Percentiles rank a stretch among this genome's conserved stretches.
phyloP scores from a whole-genome alignment of 92 coral and sea anemone species.

The Heliopora coerulea region DNA sequence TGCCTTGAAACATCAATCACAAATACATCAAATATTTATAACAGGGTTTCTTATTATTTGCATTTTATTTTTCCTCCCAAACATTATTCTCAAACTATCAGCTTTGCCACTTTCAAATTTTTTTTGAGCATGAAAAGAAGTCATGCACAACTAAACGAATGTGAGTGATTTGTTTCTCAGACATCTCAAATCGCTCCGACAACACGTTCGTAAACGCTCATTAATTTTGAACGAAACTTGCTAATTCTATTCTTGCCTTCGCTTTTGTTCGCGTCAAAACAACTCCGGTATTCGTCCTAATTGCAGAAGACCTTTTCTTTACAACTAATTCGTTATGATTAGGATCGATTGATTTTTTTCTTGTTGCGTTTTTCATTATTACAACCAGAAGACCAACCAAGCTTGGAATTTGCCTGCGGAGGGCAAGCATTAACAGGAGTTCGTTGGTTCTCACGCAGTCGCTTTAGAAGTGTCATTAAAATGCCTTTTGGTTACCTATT shows the following conservation, averaged over 20 bases:
- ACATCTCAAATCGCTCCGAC: background rate
- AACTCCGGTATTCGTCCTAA: conserved; percentile 15
- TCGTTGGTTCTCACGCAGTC: background rate
- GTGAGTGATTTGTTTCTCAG: too few species aligned
- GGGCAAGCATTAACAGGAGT: too few species aligned
- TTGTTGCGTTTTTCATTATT: background rate
- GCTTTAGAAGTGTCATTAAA: conserved; percentile 1
- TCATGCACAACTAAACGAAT: too few species aligned
- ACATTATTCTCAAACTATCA: background rate
- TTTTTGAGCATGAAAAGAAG: too few species aligned
- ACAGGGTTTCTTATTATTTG: conserved; percentile 23
- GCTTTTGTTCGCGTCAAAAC: conserved; percentile 5
- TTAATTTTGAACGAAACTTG: conserved; percentile 39
- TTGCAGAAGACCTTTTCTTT: conserved; percentile 10
- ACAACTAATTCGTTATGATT: conserved; percentile 33
- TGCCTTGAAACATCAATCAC: background rate
- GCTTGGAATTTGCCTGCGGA: too few species aligned
- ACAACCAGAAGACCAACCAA: too few species aligned
- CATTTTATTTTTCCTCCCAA: conserved; percentile 13
- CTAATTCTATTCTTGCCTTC: conserved; percentile 25
- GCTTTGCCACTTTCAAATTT: too few species aligned
- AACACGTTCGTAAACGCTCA: conserved; percentile 14
- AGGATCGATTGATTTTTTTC: background rate
- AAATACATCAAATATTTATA: conserved; percentile 31
- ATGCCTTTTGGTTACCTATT: conserved; percentile 23